These are phyloP conservation scores for Lasioglossum vierecki DNA, from an alignment of 2,888 invertebrate species.

Conservation along the genomic window DNA sequence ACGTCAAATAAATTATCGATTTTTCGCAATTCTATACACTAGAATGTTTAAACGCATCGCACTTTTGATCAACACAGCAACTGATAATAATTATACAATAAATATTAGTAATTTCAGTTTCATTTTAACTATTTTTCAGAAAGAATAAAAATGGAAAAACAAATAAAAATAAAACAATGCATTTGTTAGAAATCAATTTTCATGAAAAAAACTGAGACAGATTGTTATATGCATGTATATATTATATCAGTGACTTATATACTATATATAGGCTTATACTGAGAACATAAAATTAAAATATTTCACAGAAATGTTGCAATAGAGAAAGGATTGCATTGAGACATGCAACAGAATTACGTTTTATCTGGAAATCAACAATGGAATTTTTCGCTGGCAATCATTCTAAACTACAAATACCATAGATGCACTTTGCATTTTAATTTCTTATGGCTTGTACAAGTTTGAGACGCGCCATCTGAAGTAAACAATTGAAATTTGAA, in stretches of 20 bases:
- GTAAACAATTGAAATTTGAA: neutral
- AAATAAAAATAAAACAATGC: neutral
- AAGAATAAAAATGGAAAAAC: neutral
- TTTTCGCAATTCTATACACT: slow-evolving; percentile 18
- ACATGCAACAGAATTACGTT: neutral
- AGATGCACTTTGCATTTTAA: neutral
- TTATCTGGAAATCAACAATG: neutral
- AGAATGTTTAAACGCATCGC: slow-evolving; percentile 42
- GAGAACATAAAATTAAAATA: neutral
- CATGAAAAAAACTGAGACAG: neutral
- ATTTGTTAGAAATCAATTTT: neutral
- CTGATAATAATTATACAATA: slow-evolving; percentile 7
- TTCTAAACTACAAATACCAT: neutral
- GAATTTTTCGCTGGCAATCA: neutral
- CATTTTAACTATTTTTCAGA: neutral
- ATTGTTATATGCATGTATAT: neutral
- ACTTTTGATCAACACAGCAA: slow-evolving; percentile 41
- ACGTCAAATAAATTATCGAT: slow-evolving; percentile 42
- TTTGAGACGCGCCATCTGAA: neutral
- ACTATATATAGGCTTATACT: neutral
- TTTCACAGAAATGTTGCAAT: neutral
- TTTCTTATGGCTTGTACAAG: neutral
- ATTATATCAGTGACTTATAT: neutral
- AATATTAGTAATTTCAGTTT: neutral
- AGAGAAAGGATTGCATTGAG: neutral